phyloP scores from a whole-genome alignment of 2,888 invertebrate species.

The Polyommatus icarus region DNA sequence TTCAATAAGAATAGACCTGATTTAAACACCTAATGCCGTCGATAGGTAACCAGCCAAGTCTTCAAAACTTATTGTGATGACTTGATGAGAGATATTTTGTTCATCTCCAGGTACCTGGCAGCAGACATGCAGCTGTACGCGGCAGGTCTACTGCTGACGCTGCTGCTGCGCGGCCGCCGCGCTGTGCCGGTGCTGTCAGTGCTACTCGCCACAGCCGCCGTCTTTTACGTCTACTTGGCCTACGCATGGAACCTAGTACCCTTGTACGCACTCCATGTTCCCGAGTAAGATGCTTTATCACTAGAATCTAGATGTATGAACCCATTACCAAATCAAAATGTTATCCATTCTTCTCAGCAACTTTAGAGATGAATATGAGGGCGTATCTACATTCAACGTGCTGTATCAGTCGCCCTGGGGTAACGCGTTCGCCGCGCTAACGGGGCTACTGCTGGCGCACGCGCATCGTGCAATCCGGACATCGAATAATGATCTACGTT shows the following conservation, averaged over 20 bases:
- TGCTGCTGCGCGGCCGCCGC: slow-evolving; percentile 40
- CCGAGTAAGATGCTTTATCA: slow-evolving; percentile 55
- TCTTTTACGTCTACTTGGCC: slow-evolving; percentile 52
- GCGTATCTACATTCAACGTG: slow-evolving; percentile 63
- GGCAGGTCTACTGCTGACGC: slow-evolving; percentile 54
- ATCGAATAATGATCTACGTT: not conserved
- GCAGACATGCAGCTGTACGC: slow-evolving; percentile 75
- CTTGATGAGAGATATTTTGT: no score
- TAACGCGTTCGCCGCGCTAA: slow-evolving; percentile 66
- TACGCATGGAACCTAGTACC: slow-evolving; percentile 65
- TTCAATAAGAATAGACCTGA: no score
- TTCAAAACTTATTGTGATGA: no score
- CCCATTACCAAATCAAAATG: not conserved
- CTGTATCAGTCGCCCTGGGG: slow-evolving; percentile 74
- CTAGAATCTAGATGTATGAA: no score
- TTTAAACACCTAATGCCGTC: no score
- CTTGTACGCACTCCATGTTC: slow-evolving; percentile 63
- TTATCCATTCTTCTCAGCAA: slow-evolving; percentile 39
- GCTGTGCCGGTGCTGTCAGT: slow-evolving; percentile 51
- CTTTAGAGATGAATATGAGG: slow-evolving; percentile 58
- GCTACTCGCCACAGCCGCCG: slow-evolving; percentile 50
- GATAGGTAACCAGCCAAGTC: no score
- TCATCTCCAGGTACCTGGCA: slow-evolving; percentile 64
- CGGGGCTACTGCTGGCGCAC: slow-evolving; percentile 66
- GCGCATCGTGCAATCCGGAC: slow-evolving; percentile 58